phyloP scores from a whole-genome alignment of 2,888 invertebrate genomes.

The Ectemnius continuus region DNA sequence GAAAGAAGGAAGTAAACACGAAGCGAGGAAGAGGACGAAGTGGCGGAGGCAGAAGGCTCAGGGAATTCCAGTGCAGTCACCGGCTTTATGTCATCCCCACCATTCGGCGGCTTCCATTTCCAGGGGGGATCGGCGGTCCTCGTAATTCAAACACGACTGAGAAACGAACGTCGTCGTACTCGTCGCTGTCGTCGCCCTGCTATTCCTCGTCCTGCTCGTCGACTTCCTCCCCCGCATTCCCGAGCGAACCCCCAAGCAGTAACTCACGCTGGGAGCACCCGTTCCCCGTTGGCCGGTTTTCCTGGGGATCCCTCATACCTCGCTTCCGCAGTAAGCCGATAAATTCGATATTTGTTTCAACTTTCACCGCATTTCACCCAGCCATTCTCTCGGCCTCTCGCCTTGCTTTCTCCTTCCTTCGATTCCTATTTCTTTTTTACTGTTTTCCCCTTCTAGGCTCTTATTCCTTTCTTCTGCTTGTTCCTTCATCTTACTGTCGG shows the following conservation, averaged over 20 bases:
- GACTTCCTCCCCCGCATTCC: conserved; percentile 55
- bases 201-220: conserved; percentile 49
- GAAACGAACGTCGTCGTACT: conserved; percentile 59
- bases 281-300: conserved; percentile 54
- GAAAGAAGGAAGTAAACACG: neutral
- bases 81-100: conserved; percentile 67
- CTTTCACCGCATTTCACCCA: conserved; percentile 72
- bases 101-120: conserved; percentile 70
- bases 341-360: conserved; percentile 78
- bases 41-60: conserved; percentile 25
- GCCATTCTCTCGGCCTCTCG: conserved; percentile 15
- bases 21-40: conserved; percentile 1
- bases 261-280: conserved; percentile 55
- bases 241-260: conserved; percentile 43
- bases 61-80: conserved; percentile 60
- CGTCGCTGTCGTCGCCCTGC: conserved; percentile 47
- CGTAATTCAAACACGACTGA: conserved; percentile 63
- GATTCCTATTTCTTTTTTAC: neutral
- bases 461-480: neutral
- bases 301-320: conserved; percentile 24
- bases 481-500: neutral
- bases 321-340: conserved; percentile 62
- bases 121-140: conserved; percentile 63
- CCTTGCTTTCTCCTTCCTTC: conserved; percentile 8
- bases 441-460: neutral